Percentiles rank a stretch among this genome's conserved stretches.
These are phyloP conservation scores for Meloidogyne exigua DNA, from an alignment of 1,140 invertebrate species.

Conservation along the genomic window DNA sequence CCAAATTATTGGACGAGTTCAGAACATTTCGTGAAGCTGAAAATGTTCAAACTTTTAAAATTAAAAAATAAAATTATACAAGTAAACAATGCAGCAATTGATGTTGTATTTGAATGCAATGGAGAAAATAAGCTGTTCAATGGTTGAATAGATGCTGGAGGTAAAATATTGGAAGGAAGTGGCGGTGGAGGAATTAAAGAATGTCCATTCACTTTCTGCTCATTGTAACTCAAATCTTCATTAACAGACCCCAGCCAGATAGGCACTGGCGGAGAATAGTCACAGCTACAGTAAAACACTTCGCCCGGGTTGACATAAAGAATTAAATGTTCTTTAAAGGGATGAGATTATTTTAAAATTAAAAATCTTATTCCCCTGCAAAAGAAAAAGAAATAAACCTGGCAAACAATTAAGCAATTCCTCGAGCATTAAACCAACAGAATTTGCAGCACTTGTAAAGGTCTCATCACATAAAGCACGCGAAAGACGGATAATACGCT, in stretches of 20 bases:
- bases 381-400: conserved; percentile 9
- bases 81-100: too few relatives aligned
- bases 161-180: conserved; percentile 10
- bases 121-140: not conserved
- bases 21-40: too few relatives aligned
- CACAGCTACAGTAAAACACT: conserved; percentile 19
- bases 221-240: conserved; percentile 22
- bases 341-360: not conserved
- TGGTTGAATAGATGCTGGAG: not conserved
- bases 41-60: too few relatives aligned
- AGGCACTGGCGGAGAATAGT: conserved; percentile 23
- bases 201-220: conserved; percentile 1
- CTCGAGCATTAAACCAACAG: conserved; percentile 24
- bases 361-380: not conserved
- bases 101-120: not conserved
- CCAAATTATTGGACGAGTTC: too few relatives aligned
- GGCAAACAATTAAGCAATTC: conserved; percentile 23
- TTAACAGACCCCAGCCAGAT: conserved; percentile 26
- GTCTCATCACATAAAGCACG: not conserved
- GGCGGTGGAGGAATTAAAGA: conserved; percentile 13
- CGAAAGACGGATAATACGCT: conserved; percentile 19
- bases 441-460: conserved; percentile 21
- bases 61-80: too few relatives aligned
- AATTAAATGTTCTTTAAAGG: conserved; percentile 19
- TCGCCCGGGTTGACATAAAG: conserved; percentile 31